Percentiles rank a stretch among this genome's conserved stretches.
Evolutionary conservation across 1,140 invertebrate species (phyloP).

Genomic region (Scylla paramamosain): DNA sequence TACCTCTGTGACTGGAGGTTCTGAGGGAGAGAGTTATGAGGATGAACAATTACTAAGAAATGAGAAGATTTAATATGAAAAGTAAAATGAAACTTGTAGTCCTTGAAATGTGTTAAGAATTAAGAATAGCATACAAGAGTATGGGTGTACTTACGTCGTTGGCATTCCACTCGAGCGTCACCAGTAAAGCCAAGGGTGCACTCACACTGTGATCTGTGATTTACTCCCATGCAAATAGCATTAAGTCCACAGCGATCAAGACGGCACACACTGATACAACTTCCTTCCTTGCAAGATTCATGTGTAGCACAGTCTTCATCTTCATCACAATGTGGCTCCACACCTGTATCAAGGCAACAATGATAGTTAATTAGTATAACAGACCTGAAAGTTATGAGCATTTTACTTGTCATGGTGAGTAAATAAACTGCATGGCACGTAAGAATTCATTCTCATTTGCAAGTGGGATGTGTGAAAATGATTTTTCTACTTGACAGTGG

Average conservation of each 20-base stretch:
- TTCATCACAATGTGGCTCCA: constrained; percentile 84
- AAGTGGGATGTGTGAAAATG: too few species aligned
- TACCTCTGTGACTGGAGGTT: constrained; percentile 85
- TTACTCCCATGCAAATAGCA: constrained; percentile 88
- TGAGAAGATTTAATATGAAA: not conserved
- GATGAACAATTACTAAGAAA: too few species aligned
- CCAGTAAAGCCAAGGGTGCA: constrained; percentile 90
- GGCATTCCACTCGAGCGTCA: constrained; percentile 91
- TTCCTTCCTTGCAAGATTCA: constrained; percentile 87
- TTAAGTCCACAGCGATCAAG: constrained; percentile 90
- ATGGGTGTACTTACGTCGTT: constrained; percentile 78
- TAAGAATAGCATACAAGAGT: constrained; percentile 78
- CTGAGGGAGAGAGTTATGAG: constrained; percentile 84
- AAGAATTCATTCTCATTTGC: too few species aligned
- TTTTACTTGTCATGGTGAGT: too few species aligned
- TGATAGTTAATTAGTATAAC: not conserved
- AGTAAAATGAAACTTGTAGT: not conserved
- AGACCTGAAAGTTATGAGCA: not conserved
- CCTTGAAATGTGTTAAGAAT: too few species aligned
- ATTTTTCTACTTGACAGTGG: too few species aligned
- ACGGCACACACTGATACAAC: constrained; percentile 89
- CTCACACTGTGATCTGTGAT: constrained; percentile 88
- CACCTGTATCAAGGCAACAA: constrained; percentile 45
- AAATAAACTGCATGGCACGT: too few species aligned
- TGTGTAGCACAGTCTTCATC: constrained; percentile 87